Evolutionary conservation across 2,888 invertebrate genomes (phyloP).

Genomic region (Synergus laeviventris): DNA sequence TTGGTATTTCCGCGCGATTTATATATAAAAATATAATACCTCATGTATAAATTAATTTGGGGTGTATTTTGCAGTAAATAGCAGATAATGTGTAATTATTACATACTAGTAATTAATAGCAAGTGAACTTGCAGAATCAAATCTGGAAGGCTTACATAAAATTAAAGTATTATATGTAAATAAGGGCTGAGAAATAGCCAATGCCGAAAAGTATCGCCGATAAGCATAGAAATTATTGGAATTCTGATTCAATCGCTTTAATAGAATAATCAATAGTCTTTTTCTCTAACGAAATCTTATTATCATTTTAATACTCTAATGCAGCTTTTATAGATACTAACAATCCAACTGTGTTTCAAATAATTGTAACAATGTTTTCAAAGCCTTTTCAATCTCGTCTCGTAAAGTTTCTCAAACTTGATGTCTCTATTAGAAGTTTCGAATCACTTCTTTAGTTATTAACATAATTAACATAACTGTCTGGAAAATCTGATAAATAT

Average conservation of each 20-base stretch:
- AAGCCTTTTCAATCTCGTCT: background rate
- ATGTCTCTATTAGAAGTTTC: conserved; percentile 19
- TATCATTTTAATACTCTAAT: conserved; percentile 9
- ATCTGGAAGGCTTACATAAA: conserved; percentile 2
- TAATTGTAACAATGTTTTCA: background rate
- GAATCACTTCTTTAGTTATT: conserved; percentile 1
- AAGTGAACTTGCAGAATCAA: background rate
- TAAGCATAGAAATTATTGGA: conserved; percentile 12
- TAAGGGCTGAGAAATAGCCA: background rate
- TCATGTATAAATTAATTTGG: background rate
- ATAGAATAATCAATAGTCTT: conserved; percentile 9
- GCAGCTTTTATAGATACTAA: conserved; percentile 9
- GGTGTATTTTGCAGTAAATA: background rate
- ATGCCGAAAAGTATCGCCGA: conserved; percentile 21
- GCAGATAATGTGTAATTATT: conserved; percentile 5
- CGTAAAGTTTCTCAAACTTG: conserved; percentile 5
- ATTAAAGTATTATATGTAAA: conserved; percentile 29
- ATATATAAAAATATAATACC: background rate
- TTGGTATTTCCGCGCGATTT: background rate
- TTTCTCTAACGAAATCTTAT: background rate
- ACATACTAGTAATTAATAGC: conserved; percentile 12
- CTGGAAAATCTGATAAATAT: background rate
- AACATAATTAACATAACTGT: conserved; percentile 30
- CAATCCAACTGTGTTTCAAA: background rate
- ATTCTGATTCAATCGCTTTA: conserved; percentile 25